Evolutionary conservation across 2,113 vertebrate genomes (phyloP), one percentile per base, ranked within the genome.

Genomic region (Cnemophilus loriae): DNA sequence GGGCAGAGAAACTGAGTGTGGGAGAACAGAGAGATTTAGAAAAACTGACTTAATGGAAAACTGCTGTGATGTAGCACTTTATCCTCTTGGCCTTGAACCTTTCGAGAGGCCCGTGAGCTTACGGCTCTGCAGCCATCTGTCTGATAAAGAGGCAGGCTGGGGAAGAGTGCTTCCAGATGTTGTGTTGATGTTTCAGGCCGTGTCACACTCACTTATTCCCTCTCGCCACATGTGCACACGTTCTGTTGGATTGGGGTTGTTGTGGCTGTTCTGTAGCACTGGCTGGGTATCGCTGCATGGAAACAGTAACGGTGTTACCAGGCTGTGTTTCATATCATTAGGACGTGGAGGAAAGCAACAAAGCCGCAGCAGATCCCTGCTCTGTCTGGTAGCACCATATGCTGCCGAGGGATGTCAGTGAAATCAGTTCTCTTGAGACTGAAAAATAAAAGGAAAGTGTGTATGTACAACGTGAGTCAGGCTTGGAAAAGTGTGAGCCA

Each of bases 1-100:
- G 0, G 16, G 12, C 12, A 22, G 44, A 52, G 75, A 35, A 83
- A 16, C 67, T 0, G 64, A 42, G 77, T 17, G 81, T 26, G 89
- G 56, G 41, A 73, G 63, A 85, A 24, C 4, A 30, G 68, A 79
- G 73, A 56, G 53, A 10, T 49, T 59, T 28, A 84, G 88, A 35
- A 73, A 56, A 80, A 24, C 65, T 87, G 85, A 80, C 83, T 75
- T 11, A 57, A 87, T 79, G 85, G 90, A 85, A 81, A 82, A 39
- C 67, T 56, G 79, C 94, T 81, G 84, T 21, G 77, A 59, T 92
- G 78, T 10, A 93, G 68, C 68, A 3, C 85, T 85, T 67, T 33
- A 85, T 96, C 89, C 90, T 86, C 28, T 56, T 76, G 71, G 84
- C 90, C 93, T 92, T 64, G 94, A 89, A 60, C 92, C 91, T 97